Evolutionary conservation across 1,140 invertebrate species (phyloP).

Genomic region (Papilio glaucus): DNA sequence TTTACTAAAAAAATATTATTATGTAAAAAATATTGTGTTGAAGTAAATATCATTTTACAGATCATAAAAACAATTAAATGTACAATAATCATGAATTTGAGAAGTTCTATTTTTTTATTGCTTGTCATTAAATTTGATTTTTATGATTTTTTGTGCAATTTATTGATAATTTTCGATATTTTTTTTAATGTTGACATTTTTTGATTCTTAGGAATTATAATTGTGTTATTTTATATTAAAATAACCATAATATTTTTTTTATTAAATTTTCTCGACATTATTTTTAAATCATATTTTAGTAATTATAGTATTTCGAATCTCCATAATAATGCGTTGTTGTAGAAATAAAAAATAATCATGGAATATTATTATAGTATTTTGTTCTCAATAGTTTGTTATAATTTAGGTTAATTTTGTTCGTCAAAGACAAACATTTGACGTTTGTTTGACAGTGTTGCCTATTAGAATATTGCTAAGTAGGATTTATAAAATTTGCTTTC

Average conservation of each 20-base stretch:
- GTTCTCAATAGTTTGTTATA: neutral
- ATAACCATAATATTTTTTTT: neutral
- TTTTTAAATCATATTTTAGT: neutral
- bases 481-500: too few species aligned
- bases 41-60: too few species aligned
- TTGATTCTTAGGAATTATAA: neutral
- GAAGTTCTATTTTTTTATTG: too few species aligned
- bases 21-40: too few species aligned
- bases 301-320: neutral
- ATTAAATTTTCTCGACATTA: neutral
- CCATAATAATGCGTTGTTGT: neutral
- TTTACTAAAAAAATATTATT: too few species aligned
- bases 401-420: neutral
- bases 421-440: neutral
- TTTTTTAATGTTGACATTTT: neutral
- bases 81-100: neutral
- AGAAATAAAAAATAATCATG: neutral
- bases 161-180: neutral
- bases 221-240: neutral
- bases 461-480: too few species aligned
- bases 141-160: neutral
- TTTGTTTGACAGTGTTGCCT: too few species aligned
- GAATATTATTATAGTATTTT: neutral
- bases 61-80: too few species aligned
- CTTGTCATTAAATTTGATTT: neutral